phyloP scores from a whole-genome alignment of 1,140 invertebrate species.

The Ceratina japonica region DNA sequence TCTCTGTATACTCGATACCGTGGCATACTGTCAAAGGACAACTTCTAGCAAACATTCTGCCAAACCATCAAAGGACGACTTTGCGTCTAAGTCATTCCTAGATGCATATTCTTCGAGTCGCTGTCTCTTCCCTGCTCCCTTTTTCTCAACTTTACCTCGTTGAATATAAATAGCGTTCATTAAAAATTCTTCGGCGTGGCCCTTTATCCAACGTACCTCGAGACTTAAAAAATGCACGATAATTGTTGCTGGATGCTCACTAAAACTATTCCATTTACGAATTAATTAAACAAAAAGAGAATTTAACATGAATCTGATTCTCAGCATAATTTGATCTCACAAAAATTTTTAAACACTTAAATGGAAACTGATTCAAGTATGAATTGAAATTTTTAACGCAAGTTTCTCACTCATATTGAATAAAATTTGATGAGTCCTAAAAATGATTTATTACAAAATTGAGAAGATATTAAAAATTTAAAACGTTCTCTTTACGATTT shows the following conservation, averaged over 20 bases:
- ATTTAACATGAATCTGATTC: too few relatives aligned
- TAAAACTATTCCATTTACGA: neutral
- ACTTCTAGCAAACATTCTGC: neutral
- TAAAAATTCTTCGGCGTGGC: neutral
- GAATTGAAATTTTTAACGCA: too few relatives aligned
- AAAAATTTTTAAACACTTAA: too few relatives aligned
- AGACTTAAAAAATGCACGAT: neutral
- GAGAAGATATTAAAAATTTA: too few relatives aligned
- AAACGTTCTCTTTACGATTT: too few relatives aligned
- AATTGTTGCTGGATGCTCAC: neutral
- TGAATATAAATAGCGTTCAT: slow-evolving; percentile 1
- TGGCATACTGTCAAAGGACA: slow-evolving; percentile 4
- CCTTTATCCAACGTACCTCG: neutral
- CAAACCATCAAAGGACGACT: neutral
- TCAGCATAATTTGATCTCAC: too few relatives aligned
- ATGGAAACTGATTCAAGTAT: too few relatives aligned
- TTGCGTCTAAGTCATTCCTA: neutral
- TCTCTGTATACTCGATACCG: neutral
- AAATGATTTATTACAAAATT: too few relatives aligned
- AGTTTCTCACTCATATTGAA: too few relatives aligned
- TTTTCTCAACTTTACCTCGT: neutral
- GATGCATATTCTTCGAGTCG: neutral
- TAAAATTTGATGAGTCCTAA: too few relatives aligned
- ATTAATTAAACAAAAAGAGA: too few relatives aligned
- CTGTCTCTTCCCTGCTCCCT: too few relatives aligned